Evolutionary conservation across 2,888 invertebrate genomes (phyloP).

Genomic region (Apodemia duryi): DNA sequence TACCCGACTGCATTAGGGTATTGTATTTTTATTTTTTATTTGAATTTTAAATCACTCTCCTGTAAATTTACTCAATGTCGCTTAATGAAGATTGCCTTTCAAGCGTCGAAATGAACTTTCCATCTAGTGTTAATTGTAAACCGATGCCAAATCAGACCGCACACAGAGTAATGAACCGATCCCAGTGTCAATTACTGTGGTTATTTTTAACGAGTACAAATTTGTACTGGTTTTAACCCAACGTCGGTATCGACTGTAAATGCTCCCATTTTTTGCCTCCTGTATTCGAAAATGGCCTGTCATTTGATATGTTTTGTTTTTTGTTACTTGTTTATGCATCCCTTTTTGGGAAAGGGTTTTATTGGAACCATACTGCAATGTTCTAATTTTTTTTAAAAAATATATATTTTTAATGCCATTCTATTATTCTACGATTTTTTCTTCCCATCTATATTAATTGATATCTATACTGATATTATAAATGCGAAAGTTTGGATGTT

Average conservation of each 20-base stretch:
- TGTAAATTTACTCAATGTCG: too few relatives aligned
- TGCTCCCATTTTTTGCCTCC: conserved; percentile 7
- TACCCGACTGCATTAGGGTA: too few relatives aligned
- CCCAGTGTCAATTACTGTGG: conserved; percentile 54
- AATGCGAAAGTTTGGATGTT: too few relatives aligned
- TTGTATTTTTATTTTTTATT: too few relatives aligned
- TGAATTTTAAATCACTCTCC: too few relatives aligned
- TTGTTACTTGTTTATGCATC: neutral
- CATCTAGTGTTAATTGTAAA: conserved; percentile 23
- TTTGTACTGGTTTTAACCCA: conserved; percentile 17
- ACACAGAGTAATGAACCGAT: conserved; percentile 54
- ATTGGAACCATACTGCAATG: neutral
- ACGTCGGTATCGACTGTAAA: conserved; percentile 6
- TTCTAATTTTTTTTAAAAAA: neutral
- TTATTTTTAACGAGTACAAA: conserved; percentile 45
- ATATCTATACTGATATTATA: too few relatives aligned
- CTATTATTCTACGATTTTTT: too few relatives aligned
- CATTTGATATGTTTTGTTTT: conserved; percentile 7
- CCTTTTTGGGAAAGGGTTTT: conserved; percentile 10
- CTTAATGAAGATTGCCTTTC: too few relatives aligned
- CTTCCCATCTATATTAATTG: too few relatives aligned
- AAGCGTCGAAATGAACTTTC: neutral
- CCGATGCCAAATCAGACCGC: conserved; percentile 43
- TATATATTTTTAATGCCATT: neutral
- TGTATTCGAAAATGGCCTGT: neutral